These are phyloP conservation scores for Leptoteleia sp. DNA, from an alignment of 1,140 invertebrate genomes.

Conservation along the genomic window DNA sequence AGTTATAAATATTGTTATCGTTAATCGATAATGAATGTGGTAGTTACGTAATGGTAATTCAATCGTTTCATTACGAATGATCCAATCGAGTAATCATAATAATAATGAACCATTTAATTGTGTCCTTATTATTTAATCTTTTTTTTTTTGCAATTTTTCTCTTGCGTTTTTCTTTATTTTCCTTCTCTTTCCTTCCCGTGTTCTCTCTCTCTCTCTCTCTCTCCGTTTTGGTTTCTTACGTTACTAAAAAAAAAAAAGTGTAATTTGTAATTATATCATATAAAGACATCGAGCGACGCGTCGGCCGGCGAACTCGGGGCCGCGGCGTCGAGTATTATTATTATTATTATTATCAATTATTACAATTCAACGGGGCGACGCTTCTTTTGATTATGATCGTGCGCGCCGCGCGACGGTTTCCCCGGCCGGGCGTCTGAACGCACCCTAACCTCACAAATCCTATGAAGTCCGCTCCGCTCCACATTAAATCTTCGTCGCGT, in stretches of 20 bases:
- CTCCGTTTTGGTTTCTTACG: constrained; percentile 30
- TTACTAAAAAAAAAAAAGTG: constrained; percentile 46
- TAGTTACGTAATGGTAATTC: constrained; percentile 68
- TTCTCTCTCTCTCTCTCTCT: too few relatives aligned
- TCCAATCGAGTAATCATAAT: constrained; percentile 64
- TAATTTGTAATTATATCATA: constrained; percentile 40
- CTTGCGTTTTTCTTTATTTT: constrained; percentile 12
- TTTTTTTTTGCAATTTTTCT: constrained; percentile 45
- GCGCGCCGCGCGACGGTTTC: constrained; percentile 8
- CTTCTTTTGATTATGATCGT: constrained; percentile 51
- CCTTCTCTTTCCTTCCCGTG: too few relatives aligned
- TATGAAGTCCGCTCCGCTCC: constrained; percentile 53
- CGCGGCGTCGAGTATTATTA: background rate
- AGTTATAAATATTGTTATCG: constrained; percentile 68
- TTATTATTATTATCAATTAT: constrained; percentile 34
- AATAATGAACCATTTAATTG: constrained; percentile 56
- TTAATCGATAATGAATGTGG: constrained; percentile 65
- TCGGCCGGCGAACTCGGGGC: background rate
- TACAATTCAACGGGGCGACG: constrained; percentile 33
- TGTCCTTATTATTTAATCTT: constrained; percentile 33
- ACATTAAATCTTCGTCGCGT: constrained; percentile 37
- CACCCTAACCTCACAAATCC: too few relatives aligned
- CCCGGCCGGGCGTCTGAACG: constrained; percentile 25
- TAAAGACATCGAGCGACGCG: constrained; percentile 36
- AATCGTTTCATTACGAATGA: constrained; percentile 69